phyloP scores from a whole-genome alignment of 2,888 invertebrate species.

The Euphydryas editha region DNA sequence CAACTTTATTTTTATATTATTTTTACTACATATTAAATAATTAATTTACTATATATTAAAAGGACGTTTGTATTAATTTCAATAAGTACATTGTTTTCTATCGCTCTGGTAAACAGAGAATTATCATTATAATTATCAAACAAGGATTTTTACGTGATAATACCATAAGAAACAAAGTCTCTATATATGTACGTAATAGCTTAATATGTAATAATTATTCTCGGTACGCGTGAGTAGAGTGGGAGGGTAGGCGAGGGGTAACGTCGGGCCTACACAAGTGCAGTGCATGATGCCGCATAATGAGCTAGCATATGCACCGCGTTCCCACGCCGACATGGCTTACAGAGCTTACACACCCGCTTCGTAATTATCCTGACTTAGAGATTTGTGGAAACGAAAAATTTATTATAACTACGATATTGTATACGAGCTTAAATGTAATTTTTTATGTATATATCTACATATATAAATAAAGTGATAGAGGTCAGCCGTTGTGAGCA shows the following conservation, averaged over 20 bases:
- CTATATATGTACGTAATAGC: slow-evolving; percentile 11
- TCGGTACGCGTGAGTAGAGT: not conserved
- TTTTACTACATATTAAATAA: too few species aligned
- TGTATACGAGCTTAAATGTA: not conserved
- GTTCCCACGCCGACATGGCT: slow-evolving; percentile 33
- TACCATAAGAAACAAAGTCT: too few species aligned
- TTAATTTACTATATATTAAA: too few species aligned
- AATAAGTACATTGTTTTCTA: too few species aligned
- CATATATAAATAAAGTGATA: not conserved
- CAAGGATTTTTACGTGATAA: too few species aligned
- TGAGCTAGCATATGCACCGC: slow-evolving; percentile 33
- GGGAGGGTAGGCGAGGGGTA: not conserved
- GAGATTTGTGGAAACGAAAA: not conserved
- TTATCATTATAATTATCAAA: too few species aligned
- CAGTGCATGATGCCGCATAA: slow-evolving; percentile 33
- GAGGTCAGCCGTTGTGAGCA: too few species aligned
- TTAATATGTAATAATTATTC: slow-evolving; percentile 17
- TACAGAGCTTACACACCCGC: not conserved
- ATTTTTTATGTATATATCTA: not conserved
- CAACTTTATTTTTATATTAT: too few species aligned
- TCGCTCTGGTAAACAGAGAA: too few species aligned
- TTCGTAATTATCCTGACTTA: not conserved
- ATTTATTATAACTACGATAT: not conserved
- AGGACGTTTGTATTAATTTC: too few species aligned
- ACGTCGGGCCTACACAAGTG: slow-evolving; percentile 22